Evolutionary conservation across 2,797 vertebrate species (phyloP).

Genomic region (Sebastes cheni): DNA sequence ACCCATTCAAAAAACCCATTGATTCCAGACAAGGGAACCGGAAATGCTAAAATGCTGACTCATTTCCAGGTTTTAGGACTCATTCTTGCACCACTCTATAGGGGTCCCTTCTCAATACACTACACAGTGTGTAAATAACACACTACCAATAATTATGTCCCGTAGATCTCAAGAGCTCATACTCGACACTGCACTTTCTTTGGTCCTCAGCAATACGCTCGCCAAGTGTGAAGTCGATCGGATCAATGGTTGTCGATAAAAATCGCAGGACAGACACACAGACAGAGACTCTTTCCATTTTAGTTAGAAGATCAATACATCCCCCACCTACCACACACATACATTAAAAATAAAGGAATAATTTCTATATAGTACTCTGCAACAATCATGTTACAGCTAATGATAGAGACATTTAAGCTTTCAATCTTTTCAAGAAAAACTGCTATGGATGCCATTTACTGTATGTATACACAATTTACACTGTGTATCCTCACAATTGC

Average conservation of each 20-base stretch:
- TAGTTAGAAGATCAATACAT: background rate
- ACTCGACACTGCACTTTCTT: background rate
- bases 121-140: background rate
- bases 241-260: too few species aligned
- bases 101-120: background rate
- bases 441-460: background rate
- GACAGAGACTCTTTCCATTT: background rate
- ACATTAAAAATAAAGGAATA: background rate
- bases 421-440: background rate
- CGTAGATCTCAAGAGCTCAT: background rate
- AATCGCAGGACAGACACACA: background rate
- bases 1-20: too few species aligned
- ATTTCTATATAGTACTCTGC: background rate
- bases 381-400: background rate
- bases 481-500: background rate
- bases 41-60: too few species aligned
- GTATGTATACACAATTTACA: background rate
- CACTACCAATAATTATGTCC: background rate
- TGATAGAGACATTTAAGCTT: background rate
- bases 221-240: too few species aligned
- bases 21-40: too few species aligned
- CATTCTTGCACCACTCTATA: too few species aligned
- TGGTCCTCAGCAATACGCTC: background rate
- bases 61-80: too few species aligned
- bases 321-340: background rate